Evolutionary conservation across 2,797 vertebrate genomes (phyloP), one percentile per base, ranked within the genome.

Genomic region (Philypnodon macrostomus): DNA sequence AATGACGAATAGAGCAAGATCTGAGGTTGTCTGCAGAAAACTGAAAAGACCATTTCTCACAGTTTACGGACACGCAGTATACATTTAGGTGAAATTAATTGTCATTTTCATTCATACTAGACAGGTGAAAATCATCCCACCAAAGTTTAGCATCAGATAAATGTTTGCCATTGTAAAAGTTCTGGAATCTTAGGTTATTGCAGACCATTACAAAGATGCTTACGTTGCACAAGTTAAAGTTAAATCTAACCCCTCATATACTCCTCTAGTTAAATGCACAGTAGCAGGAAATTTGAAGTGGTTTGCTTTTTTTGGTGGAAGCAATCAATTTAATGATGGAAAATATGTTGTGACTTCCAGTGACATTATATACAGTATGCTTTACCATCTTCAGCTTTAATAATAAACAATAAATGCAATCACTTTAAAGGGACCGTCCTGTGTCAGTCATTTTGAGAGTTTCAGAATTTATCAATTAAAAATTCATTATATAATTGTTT

Each of bases 161-260:
- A 41, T 26, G 45, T 36, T 38, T 26, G 31, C 42, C 44, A 21
- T 7, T 13, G 34, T 49, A 62, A 53, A 63, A 45, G 49, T 35
- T 49, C 36, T 32, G 37, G 50, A 69, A 53, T 54, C 16, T 2
- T 14, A 33, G 60, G 36, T 39, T 58, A 46, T 49, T 55, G 49
- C 36, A 33, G 52, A 46, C 21, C 42, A 27, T 67, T 64, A 68
- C 44, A 48, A 60, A 65, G 39, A 36, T 64, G 66, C 77, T 75
- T 75, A 72, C 60, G 31, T 23, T 52, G 74, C 77, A 79, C 1
- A 60, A 77, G 52, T 63, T 27, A 55, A 70, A 70, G 63, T 76
- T 70, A 58, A 68, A 83, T 74, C 47, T 56, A 17, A 69, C 77
- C 75, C 47, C 59, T 79, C 77, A 69, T 80, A 75, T 67, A 70